These are phyloP conservation scores for Lymantria dispar DNA, from an alignment of 2,888 invertebrate species.

Conservation along the genomic window DNA sequence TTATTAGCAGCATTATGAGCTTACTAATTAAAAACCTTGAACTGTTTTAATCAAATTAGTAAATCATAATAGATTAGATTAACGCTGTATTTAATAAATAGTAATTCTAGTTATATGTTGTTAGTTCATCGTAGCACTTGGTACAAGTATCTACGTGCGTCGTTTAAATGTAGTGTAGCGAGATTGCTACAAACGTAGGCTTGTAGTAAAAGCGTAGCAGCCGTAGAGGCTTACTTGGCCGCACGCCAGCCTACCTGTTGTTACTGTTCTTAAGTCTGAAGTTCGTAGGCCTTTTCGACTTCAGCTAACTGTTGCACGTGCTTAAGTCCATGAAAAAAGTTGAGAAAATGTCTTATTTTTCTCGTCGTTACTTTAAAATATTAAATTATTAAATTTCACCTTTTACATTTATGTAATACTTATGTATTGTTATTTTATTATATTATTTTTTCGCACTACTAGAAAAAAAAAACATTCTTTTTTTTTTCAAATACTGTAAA, in stretches of 20 bases:
- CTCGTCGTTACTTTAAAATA: no score
- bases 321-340: conserved; percentile 30
- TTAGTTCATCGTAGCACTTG: neutral
- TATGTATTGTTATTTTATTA: neutral
- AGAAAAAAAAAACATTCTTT: no score
- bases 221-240: conserved; percentile 59
- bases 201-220: conserved; percentile 55
- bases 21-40: conserved; percentile 26
- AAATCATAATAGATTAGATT: conserved; percentile 20
- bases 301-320: conserved; percentile 46
- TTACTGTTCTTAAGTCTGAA: conserved; percentile 53
- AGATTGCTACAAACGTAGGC: conserved; percentile 45
- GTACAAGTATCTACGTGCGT: conserved; percentile 32
- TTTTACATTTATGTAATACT: no score
- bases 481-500: no score
- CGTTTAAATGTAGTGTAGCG: conserved; percentile 44
- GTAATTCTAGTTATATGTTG: neutral
- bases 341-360: conserved; percentile 7
- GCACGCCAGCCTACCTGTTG: conserved; percentile 77
- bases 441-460: no score
- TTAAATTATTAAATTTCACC: no score
- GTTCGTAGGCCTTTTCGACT: conserved; percentile 34
- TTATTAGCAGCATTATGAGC: conserved; percentile 29
- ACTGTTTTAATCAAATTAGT: conserved; percentile 26
- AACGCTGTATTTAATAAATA: conserved; percentile 16